These are phyloP conservation scores for Drosophila stalkeri DNA, from an alignment of 2,888 invertebrate genomes.

Conservation along the genomic window DNA sequence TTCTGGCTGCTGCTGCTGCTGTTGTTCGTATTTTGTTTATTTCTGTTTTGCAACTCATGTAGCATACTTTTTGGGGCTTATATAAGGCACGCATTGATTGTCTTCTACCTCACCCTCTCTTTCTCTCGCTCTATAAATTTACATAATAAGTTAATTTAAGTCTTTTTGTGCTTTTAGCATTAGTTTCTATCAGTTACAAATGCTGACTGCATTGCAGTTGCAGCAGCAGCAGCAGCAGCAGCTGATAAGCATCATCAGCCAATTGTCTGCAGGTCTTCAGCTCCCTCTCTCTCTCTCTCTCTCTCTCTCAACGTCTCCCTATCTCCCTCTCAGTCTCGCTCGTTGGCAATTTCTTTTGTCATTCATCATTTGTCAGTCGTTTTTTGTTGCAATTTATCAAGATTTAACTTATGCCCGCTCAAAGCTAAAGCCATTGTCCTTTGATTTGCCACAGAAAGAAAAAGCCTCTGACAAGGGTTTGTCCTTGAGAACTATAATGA, in stretches of 20 bases:
- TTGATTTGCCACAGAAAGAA: constrained; percentile 34
- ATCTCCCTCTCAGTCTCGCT: background rate
- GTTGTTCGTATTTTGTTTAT: constrained; percentile 10
- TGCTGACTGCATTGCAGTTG: constrained; percentile 29
- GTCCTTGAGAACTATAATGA: constrained; percentile 9
- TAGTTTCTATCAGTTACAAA: background rate
- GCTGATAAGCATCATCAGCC: background rate
- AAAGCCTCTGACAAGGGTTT: constrained; percentile 18
- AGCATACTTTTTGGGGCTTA: constrained; percentile 72
- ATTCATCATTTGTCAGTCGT: constrained; percentile 73
- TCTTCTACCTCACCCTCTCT: background rate
- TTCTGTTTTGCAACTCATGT: constrained; percentile 3
- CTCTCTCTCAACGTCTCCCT: background rate
- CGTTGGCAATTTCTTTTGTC: constrained; percentile 66
- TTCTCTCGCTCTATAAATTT: constrained; percentile 26
- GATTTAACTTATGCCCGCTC: constrained; percentile 67
- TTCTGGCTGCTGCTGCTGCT: background rate
- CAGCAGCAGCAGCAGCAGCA: background rate
- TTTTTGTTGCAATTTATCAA: constrained; percentile 77
- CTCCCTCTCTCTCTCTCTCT: background rate
- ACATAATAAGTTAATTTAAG: constrained; percentile 28
- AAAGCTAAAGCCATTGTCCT: constrained; percentile 34
- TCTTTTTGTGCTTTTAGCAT: background rate
- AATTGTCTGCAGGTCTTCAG: background rate
- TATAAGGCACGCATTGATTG: constrained; percentile 42